Evolutionary conservation across 2,888 invertebrate genomes (phyloP).

Genomic region (Sclerodermus sp.): DNA sequence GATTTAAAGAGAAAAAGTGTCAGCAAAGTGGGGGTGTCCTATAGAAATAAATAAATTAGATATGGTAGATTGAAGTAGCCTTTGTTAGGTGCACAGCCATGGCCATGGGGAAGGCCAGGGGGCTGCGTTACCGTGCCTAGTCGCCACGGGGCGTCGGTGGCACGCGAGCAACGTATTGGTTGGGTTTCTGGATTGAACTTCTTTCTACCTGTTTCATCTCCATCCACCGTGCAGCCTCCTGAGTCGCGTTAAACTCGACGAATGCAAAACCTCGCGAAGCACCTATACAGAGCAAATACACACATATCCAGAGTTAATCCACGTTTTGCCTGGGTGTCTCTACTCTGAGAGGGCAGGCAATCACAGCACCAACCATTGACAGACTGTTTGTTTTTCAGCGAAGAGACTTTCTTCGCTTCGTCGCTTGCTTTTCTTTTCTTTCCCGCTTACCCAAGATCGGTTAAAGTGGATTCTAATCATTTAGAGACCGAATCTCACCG

Average conservation of each 20-base stretch:
- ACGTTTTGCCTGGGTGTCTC: constrained; percentile 56
- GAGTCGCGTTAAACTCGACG: constrained; percentile 89
- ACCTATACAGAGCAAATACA: constrained; percentile 81
- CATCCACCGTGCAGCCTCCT: constrained; percentile 90
- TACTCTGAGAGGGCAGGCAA: constrained; percentile 58
- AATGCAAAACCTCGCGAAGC: constrained; percentile 79
- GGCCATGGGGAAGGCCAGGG: constrained; percentile 52
- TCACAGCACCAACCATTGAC: constrained; percentile 58
- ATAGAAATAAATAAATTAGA: constrained; percentile 45
- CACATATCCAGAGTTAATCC: constrained; percentile 59
- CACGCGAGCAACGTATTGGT: constrained; percentile 54
- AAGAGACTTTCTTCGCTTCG: constrained; percentile 45
- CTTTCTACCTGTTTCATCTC: constrained; percentile 81
- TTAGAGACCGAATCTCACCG: constrained; percentile 21
- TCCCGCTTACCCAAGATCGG: constrained; percentile 43
- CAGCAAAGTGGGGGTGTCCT: constrained; percentile 34
- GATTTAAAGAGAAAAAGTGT: constrained; percentile 28
- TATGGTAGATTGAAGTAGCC: constrained; percentile 56
- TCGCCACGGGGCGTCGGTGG: constrained; percentile 57
- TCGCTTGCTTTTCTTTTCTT: constrained; percentile 40
- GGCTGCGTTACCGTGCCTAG: constrained; percentile 55
- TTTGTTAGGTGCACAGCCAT: constrained; percentile 54
- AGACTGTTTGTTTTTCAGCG: constrained; percentile 50
- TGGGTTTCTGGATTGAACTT: constrained; percentile 54
- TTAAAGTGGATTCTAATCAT: constrained; percentile 31